phyloP scores from a whole-genome alignment of 2,888 invertebrate species.

The Calliopum simillimum region DNA sequence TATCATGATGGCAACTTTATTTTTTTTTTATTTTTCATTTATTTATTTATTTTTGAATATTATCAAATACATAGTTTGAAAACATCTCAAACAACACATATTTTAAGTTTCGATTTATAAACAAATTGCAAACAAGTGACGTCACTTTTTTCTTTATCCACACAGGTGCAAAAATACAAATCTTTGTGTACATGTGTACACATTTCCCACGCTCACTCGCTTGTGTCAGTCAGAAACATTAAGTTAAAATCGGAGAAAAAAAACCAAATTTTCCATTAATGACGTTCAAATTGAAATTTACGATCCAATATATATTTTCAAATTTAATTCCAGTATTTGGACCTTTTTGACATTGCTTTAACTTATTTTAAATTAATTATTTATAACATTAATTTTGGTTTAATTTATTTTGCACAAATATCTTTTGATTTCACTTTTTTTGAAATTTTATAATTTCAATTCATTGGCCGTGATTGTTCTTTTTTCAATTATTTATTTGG shows the following conservation, averaged over 20 bases:
- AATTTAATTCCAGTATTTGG: too few species aligned
- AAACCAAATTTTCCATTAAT: background rate
- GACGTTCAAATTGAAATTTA: background rate
- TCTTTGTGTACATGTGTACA: background rate
- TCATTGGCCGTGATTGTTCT: conserved; percentile 21
- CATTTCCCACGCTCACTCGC: background rate
- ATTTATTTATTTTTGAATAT: too few species aligned
- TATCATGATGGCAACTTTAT: too few species aligned
- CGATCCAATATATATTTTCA: too few species aligned
- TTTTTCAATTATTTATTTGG: background rate
- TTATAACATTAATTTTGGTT: too few species aligned
- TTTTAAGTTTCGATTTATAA: background rate
- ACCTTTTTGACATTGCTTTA: too few species aligned
- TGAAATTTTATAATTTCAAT: background rate
- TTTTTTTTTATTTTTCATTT: too few species aligned
- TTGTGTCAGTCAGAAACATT: background rate
- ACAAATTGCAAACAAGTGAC: conserved; percentile 13
- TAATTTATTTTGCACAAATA: background rate
- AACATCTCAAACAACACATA: too few species aligned
- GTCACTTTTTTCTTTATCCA: conserved; percentile 21
- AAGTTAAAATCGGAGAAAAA: background rate
- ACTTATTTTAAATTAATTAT: too few species aligned
- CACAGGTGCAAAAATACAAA: conserved; percentile 18
- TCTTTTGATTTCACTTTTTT: background rate
- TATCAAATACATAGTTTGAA: too few species aligned